Conservation (phyloP, 2,113 vertebrate genomes). For the Periophthalmodon schlosseri region DNA sequence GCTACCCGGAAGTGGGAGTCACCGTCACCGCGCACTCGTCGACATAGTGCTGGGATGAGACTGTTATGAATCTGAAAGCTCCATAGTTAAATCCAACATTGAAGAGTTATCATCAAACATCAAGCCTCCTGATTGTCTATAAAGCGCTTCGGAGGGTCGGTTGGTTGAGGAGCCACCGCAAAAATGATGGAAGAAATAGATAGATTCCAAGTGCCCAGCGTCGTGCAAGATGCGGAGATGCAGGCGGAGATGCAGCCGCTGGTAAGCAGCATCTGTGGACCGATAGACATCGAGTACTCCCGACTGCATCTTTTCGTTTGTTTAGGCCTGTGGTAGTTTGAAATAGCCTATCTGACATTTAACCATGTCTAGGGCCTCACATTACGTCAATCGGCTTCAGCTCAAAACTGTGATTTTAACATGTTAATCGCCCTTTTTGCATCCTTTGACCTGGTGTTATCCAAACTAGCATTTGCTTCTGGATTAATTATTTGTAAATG, state of each 20-base stretch:
- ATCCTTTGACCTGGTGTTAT: background rate
- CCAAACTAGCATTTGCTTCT: background rate
- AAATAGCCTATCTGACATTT: background rate
- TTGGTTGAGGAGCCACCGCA: slow-evolving; percentile 60
- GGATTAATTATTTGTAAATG: background rate
- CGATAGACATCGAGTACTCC: background rate
- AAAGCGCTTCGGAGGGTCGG: slow-evolving; percentile 2
- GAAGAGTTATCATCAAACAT: slow-evolving; percentile 1
- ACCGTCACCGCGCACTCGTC: slow-evolving; percentile 61
- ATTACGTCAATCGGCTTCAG: background rate
- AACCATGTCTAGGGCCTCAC: slow-evolving; percentile 21
- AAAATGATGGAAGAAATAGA: slow-evolving; percentile 98
- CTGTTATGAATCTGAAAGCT: slow-evolving; percentile 38
- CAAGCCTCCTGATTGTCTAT: background rate
- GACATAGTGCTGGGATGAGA: slow-evolving; percentile 75
- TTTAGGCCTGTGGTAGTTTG: background rate
- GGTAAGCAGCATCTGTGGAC: slow-evolving; percentile 73
- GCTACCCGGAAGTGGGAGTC: slow-evolving; percentile 77
- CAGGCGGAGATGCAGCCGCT: slow-evolving; percentile 93
- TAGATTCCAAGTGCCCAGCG: slow-evolving; percentile 93
- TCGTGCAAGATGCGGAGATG: slow-evolving; percentile 77
- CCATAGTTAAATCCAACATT: background rate
- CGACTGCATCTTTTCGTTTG: background rate
- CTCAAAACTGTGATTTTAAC: background rate
- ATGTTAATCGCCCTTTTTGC: slow-evolving; percentile 33